Percentiles rank a stretch among this genome's conserved stretches.
phyloP scores from a whole-genome alignment of 2,113 vertebrate species.

The Vulpes vulpes region DNA sequence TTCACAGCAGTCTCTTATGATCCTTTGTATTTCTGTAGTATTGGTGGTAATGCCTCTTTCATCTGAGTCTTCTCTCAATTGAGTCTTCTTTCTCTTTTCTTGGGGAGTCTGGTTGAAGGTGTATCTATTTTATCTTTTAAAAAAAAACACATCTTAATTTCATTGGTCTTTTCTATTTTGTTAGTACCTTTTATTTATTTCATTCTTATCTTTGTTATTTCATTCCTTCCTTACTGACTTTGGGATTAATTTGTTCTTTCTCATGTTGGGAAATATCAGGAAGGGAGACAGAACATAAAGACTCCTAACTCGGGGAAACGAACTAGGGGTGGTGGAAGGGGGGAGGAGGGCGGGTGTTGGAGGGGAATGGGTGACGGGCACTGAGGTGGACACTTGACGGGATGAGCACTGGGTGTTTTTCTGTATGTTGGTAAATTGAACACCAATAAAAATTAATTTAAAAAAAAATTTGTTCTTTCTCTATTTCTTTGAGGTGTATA shows the following conservation, averaged over 20 bases:
- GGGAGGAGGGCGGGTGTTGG: too few species aligned
- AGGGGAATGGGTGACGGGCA: too few species aligned
- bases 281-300: too few species aligned
- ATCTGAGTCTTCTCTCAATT: not conserved
- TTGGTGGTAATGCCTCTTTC: not conserved
- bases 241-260: not conserved
- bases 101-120: not conserved
- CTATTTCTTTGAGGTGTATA: not conserved
- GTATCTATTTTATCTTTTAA: not conserved
- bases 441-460: too few species aligned
- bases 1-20: not conserved
- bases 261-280: too few species aligned
- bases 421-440: too few species aligned
- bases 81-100: not conserved
- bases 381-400: too few species aligned
- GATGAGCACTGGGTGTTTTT: too few species aligned
- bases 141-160: not conserved
- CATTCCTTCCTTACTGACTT: not conserved
- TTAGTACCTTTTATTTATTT: not conserved
- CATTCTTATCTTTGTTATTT: not conserved
- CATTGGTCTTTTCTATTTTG: not conserved
- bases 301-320: too few species aligned
- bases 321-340: too few species aligned
- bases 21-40: not conserved
- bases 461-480: not conserved